A percentile compares a stretch with the other conserved stretches of the same genome.
Conservation (phyloP, 2,888 invertebrate species). For the Heliconius hortense region DNA sequence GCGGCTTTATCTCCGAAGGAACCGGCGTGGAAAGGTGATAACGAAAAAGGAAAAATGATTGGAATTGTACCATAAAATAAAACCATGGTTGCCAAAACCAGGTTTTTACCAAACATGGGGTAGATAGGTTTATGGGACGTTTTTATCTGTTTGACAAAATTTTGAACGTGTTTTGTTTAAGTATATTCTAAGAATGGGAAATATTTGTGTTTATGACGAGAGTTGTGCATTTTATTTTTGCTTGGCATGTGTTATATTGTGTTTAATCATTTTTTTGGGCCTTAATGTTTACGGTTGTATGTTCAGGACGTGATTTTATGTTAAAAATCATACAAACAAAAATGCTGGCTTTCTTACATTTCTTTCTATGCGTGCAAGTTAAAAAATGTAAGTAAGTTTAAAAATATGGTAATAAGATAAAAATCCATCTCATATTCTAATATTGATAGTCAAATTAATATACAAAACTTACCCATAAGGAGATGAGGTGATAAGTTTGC, state of each 20-base stretch:
- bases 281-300: neutral
- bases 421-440: too few species aligned
- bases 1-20: slow-evolving; percentile 30
- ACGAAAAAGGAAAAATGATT: slow-evolving; percentile 34
- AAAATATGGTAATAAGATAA: too few species aligned
- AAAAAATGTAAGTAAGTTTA: too few species aligned
- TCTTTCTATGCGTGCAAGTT: too few species aligned
- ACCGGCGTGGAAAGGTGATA: slow-evolving; percentile 36
- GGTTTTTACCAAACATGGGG: neutral
- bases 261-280: neutral
- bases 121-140: slow-evolving; percentile 27
- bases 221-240: neutral
- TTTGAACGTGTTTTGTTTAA: slow-evolving; percentile 4
- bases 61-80: slow-evolving; percentile 35
- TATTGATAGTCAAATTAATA: neutral
- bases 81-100: slow-evolving; percentile 21
- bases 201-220: neutral
- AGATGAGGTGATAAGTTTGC: neutral
- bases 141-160: slow-evolving; percentile 23
- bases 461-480: neutral
- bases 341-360: too few species aligned
- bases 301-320: neutral
- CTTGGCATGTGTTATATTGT: neutral
- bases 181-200: neutral
- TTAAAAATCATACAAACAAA: too few species aligned